phyloP scores from a whole-genome alignment of 2,888 invertebrate species.

The Macaria liturata region DNA sequence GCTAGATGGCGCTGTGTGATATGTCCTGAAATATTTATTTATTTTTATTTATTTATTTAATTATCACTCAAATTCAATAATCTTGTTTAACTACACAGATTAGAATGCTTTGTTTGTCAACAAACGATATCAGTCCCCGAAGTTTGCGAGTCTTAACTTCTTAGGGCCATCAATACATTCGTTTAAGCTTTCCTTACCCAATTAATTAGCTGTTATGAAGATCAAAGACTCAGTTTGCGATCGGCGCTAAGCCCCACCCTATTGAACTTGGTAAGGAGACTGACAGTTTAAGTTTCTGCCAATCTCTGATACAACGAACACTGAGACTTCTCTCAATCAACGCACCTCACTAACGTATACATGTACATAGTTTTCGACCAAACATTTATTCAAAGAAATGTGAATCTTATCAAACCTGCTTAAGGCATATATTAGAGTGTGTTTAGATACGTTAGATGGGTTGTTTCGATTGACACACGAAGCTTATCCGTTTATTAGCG shows the following conservation, averaged over 20 bases:
- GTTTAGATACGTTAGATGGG: slow-evolving; percentile 33
- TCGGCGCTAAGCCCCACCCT: slow-evolving; percentile 60
- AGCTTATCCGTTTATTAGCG: slow-evolving; percentile 69
- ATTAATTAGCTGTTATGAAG: slow-evolving; percentile 76
- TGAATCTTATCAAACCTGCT: slow-evolving; percentile 33
- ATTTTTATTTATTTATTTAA: too few relatives aligned
- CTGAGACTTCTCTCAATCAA: slow-evolving; percentile 69
- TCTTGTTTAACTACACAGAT: slow-evolving; percentile 23
- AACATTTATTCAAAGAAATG: slow-evolving; percentile 44
- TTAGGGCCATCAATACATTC: slow-evolving; percentile 61
- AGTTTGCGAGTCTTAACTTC: slow-evolving; percentile 41
- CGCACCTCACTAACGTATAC: slow-evolving; percentile 17
- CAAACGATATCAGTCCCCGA: slow-evolving; percentile 49
- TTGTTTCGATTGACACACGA: slow-evolving; percentile 44
- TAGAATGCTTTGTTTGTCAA: slow-evolving; percentile 42
- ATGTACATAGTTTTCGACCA: slow-evolving; percentile 55
- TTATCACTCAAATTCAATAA: slow-evolving; percentile 9
- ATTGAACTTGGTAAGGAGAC: slow-evolving; percentile 65
- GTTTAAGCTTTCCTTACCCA: slow-evolving; percentile 67
- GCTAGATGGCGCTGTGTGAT: too few relatives aligned
- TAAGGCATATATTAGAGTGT: slow-evolving; percentile 39
- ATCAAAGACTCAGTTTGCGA: slow-evolving; percentile 71
- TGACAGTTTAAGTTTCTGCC: slow-evolving; percentile 70
- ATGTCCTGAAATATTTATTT: too few relatives aligned
- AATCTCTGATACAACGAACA: slow-evolving; percentile 61